These are phyloP conservation scores for Drosophila nebulosa DNA, from an alignment of 1,140 invertebrate genomes.

Conservation along the genomic window DNA sequence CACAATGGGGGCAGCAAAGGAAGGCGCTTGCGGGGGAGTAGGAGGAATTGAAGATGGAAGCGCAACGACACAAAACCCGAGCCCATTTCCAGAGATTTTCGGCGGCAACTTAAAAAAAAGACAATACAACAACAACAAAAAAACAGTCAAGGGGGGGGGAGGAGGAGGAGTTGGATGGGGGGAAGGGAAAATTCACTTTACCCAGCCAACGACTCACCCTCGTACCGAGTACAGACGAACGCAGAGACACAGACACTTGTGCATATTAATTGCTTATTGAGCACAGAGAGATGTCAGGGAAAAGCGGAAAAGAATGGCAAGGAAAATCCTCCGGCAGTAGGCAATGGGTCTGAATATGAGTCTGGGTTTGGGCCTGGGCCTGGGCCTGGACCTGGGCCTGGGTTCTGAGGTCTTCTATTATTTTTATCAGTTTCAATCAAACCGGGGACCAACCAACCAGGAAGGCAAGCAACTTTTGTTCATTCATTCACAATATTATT, in stretches of 20 bases:
- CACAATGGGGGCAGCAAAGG: background rate
- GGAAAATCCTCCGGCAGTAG: constrained; percentile 38
- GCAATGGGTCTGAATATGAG: background rate
- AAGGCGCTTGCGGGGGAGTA: background rate
- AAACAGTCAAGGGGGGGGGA: no score
- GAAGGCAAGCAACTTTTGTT: constrained; percentile 7
- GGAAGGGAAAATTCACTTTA: constrained; percentile 24
- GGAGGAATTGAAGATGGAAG: background rate
- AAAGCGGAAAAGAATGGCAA: constrained; percentile 30
- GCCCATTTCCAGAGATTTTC: constrained; percentile 44
- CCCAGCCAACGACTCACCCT: background rate
- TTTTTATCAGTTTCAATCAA: constrained; percentile 57
- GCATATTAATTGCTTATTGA: constrained; percentile 78
- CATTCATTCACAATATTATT: constrained; percentile 11
- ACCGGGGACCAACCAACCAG: constrained; percentile 10
- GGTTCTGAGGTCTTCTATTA: constrained; percentile 3
- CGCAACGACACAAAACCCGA: constrained; percentile 12
- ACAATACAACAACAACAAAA: background rate
- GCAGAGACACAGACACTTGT: constrained; percentile 63
- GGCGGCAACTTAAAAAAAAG: background rate
- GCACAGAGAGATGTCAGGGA: constrained; percentile 34
- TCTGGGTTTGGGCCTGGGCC: background rate
- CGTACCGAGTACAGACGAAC: background rate
- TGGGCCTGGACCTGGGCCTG: background rate
- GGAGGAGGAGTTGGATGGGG: background rate